These are phyloP conservation scores for Pica pica DNA, from an alignment of 2,113 vertebrate species.

Conservation along the genomic window DNA sequence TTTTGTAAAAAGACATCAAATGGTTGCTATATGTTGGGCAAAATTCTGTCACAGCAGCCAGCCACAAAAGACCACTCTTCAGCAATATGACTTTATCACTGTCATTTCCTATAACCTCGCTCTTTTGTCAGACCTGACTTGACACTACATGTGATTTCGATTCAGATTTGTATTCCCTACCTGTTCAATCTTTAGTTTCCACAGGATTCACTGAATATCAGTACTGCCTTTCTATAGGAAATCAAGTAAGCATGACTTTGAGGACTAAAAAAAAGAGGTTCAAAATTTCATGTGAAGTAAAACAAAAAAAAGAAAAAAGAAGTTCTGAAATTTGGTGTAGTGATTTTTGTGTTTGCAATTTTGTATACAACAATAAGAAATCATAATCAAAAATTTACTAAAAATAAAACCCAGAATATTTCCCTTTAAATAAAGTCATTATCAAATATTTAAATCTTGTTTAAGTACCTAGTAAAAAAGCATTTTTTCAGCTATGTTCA, in stretches of 20 bases:
- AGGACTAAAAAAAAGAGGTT: neutral
- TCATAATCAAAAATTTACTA: neutral
- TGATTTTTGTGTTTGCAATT: neutral
- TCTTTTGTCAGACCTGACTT: neutral
- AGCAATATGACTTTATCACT: neutral
- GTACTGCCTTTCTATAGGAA: neutral
- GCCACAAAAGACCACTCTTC: neutral
- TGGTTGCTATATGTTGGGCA: rapidly evolving
- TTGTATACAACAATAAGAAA: neutral
- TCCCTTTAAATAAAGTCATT: neutral
- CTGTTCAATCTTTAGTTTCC: neutral
- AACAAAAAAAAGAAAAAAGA: neutral
- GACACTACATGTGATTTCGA: neutral
- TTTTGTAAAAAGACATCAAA: neutral
- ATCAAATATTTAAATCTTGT: neutral
- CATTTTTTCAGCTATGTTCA: neutral
- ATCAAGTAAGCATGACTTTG: neutral
- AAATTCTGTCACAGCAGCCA: neutral
- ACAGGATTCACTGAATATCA: neutral
- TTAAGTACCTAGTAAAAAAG: neutral
- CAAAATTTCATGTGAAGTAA: neutral
- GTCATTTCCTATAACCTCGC: neutral
- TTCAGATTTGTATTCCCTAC: neutral
- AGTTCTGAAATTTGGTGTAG: neutral
- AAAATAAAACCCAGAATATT: neutral